Evolutionary conservation across 2,113 vertebrate genomes (phyloP), one percentile per base, ranked within the genome.

Genomic region (Entosphenus tridentatus): DNA sequence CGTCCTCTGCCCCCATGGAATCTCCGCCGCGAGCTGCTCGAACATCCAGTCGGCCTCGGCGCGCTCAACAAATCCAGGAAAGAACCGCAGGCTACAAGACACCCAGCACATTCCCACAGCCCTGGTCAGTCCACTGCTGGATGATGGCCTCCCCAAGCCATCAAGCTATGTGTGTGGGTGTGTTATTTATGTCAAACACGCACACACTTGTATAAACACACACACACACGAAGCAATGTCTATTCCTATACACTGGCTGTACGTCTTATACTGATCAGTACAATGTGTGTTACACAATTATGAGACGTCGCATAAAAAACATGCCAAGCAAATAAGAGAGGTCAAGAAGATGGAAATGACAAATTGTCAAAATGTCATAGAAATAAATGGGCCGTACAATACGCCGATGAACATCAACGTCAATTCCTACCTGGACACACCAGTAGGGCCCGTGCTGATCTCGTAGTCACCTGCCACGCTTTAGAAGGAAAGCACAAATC

Each of bases 1-100:
- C 12, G 82, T 86, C 76, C 89, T 83, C 78, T 91, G 88, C 55
- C 82, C 80, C 93, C 93, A 97, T 11, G 88, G 91, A 59, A 96
- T 73, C 70, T 89, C 87, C 39, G 74, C 80, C 2, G 84, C 75
- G 56, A 96, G 85, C 1, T 81, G 86, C 72, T 85, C 82, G 76
- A 95, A 85, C 74, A 86, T 81, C 83, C 87, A 86, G 78, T 92
- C 83, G 2, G 86, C 88, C 77, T 96, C 82, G 65, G 82, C 78
- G 3, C 76, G 69, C 8, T 81, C 75, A 72, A 97, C 75, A 74
- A 96, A 93, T 21, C 80, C 81, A 71, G 86, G 86, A 76, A 83
- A 73, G 69, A 97, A 80, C 68, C 72, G 71, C 69, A 96, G 77
- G 73, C 91, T 86, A 72, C 68, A 57, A 14, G 18, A 72, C 59